Conservation (phyloP, 2,888 invertebrate genomes). For the Bursaphelenchus okinawaensis region DNA sequence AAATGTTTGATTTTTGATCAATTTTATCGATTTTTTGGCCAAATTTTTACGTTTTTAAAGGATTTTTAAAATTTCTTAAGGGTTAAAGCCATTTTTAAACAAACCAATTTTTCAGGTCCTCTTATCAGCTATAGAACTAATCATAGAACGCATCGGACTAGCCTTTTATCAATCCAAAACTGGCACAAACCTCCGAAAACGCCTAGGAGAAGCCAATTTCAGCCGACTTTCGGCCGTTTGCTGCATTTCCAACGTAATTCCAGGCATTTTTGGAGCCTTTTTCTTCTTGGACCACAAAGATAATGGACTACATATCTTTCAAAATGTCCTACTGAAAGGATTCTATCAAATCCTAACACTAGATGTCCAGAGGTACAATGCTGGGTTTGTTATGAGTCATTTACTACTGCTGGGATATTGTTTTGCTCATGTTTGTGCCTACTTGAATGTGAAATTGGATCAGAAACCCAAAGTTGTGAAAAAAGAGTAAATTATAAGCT, state of each 20-base stretch:
- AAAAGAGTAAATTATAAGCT: background rate
- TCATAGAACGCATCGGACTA: constrained; percentile 42
- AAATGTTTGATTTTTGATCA: no score
- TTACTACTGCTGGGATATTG: constrained; percentile 51
- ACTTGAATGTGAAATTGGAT: constrained; percentile 27
- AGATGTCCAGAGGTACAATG: constrained; percentile 12
- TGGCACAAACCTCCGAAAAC: background rate
- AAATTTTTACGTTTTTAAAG: no score
- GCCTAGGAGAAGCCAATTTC: constrained; percentile 33
- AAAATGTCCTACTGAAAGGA: constrained; percentile 42
- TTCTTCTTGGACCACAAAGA: constrained; percentile 48
- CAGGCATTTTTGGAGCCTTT: constrained; percentile 36
- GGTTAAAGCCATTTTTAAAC: no score
- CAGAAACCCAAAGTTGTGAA: background rate
- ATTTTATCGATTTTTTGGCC: no score
- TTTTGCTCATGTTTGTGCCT: constrained; percentile 49
- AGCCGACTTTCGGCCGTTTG: constrained; percentile 32
- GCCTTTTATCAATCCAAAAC: background rate
- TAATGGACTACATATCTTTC: constrained; percentile 43
- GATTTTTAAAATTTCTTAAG: no score
- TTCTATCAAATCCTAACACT: constrained; percentile 23
- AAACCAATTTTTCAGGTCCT: no score
- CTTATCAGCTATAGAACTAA: constrained; percentile 45
- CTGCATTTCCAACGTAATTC: constrained; percentile 42
- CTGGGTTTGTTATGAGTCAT: constrained; percentile 46